phyloP scores from a whole-genome alignment of 1,140 invertebrate species.

The Macrotrachela quadricornifera region DNA sequence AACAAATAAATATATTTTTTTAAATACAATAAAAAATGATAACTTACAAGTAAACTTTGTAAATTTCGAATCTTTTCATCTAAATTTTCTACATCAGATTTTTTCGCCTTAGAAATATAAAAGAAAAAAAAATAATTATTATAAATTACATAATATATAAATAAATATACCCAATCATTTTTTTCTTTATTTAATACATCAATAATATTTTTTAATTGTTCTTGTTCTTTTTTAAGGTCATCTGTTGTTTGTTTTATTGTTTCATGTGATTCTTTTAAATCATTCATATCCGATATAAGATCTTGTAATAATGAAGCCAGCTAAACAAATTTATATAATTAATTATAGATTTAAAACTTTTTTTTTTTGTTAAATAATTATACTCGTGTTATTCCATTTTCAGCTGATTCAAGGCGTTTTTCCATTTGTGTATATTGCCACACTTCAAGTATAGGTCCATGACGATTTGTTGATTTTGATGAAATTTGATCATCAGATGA shows the following conservation, averaged over 20 bases:
- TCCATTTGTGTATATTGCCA: slow-evolving; percentile 39
- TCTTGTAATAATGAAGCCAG: slow-evolving; percentile 17
- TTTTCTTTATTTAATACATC: neutral
- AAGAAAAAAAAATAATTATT: neutral
- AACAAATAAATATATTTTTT: neutral
- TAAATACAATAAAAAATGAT: neutral
- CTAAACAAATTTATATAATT: slow-evolving; percentile 11
- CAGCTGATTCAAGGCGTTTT: slow-evolving; percentile 37
- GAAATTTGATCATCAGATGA: neutral
- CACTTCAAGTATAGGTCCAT: slow-evolving; percentile 32
- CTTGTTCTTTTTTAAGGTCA: slow-evolving; percentile 12
- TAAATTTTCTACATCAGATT: slow-evolving; percentile 15
- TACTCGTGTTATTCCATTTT: slow-evolving; percentile 34
- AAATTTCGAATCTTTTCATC: slow-evolving; percentile 14
- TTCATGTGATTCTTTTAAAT: slow-evolving; percentile 13
- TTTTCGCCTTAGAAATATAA: slow-evolving; percentile 7
- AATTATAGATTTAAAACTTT: too few species aligned
- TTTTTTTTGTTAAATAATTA: slow-evolving; percentile 9
- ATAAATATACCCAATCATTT: slow-evolving; percentile 2
- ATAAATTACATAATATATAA: slow-evolving; percentile 3
- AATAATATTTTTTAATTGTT: neutral
- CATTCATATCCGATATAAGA: slow-evolving; percentile 17
- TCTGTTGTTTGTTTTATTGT: slow-evolving; percentile 11
- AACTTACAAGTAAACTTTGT: slow-evolving; percentile 15
- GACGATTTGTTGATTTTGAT: too few species aligned